Base-by-base conservation (phyloP, 2,888 invertebrate genomes). In the Pyrgus malvae region DNA sequence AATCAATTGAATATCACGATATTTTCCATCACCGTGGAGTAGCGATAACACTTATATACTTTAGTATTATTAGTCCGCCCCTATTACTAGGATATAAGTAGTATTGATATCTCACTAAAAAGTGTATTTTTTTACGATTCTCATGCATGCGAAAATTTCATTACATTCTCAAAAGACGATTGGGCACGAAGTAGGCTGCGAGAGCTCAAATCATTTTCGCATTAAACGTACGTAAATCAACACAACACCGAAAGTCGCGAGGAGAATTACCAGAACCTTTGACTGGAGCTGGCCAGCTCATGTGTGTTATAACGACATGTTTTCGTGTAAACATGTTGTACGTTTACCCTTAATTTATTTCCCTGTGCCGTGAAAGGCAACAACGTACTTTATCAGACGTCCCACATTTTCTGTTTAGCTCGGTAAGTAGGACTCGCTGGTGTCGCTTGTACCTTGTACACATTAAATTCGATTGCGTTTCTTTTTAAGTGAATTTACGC, bases 181-280 rank as follows among this genome's bases (percentile, higher is more conserved):
- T 2, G 19, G 16, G 4, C 19, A 37, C 14, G 7, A 1, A 46
- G 9, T 21, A 14, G n/a, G 23, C 23, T n/a, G 16, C 19, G 6
- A 25, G 19, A n/a, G 21, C 37, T 12, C 14, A 35, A 44, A 51
- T 37, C 44, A 29, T 44, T 37, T 19, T 17, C 27, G n/a, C 23
- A 45, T 53, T 53, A 53, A 37, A 45, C 12, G 44, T 51, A 53
- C 37, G 31, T 45, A 45, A 53, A 53, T 44, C 44, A 44, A 37
- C 51, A 37, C 14, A 38, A 17, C 38, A 38, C 17, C 38, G 38
- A 37, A 53, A 53, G 53, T 53, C 38, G 29, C 45, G 27, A 16
- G 27, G 45, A 45, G 38, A 45, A 53, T 45, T 53, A 38, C 29
- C 53, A 53, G 45, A 40, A 45, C 45, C 45, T 53, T 53, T 53